These are phyloP conservation scores for Antheraea yamamai DNA, from an alignment of 2,888 invertebrate genomes.

Conservation along the genomic window DNA sequence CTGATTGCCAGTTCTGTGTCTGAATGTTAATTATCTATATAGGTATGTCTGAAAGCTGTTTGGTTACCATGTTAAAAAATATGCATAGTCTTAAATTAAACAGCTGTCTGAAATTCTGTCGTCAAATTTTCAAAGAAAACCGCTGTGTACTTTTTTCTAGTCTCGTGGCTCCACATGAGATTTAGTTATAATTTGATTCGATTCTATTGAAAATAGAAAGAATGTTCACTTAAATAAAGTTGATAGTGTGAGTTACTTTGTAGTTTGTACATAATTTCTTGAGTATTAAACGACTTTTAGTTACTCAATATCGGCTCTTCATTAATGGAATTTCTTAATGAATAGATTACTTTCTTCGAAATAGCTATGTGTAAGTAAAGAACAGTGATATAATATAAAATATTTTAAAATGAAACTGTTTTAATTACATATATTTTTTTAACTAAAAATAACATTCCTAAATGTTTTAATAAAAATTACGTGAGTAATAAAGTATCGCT, in stretches of 20 bases:
- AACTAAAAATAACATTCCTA: not conserved
- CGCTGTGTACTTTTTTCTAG: not conserved
- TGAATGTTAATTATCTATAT: too few species aligned
- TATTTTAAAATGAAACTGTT: not conserved
- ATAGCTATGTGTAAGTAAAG: not conserved
- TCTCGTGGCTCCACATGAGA: slow-evolving; percentile 29
- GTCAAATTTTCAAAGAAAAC: not conserved
- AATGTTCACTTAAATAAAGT: slow-evolving; percentile 38
- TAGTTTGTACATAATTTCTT: slow-evolving; percentile 19
- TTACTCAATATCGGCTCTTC: slow-evolving; percentile 13
- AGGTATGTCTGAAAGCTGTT: too few species aligned
- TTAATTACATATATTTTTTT: not conserved
- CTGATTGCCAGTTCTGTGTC: too few species aligned
- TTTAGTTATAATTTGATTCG: slow-evolving; percentile 38
- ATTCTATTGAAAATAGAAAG: slow-evolving; percentile 34
- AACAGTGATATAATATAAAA: not conserved
- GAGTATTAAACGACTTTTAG: slow-evolving; percentile 11
- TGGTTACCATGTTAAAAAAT: too few species aligned
- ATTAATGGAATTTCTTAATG: slow-evolving; percentile 9
- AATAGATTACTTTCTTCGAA: not conserved
- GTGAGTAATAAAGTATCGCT: too few species aligned
- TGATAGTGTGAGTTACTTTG: slow-evolving; percentile 26
- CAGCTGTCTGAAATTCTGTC: too few species aligned
- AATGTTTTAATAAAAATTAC: not conserved
- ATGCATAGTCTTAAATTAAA: too few species aligned